Evolutionary conservation across 2,888 invertebrate species (phyloP), one percentile per base, ranked within the genome.

Genomic region (Eremobia ochroleuca): DNA sequence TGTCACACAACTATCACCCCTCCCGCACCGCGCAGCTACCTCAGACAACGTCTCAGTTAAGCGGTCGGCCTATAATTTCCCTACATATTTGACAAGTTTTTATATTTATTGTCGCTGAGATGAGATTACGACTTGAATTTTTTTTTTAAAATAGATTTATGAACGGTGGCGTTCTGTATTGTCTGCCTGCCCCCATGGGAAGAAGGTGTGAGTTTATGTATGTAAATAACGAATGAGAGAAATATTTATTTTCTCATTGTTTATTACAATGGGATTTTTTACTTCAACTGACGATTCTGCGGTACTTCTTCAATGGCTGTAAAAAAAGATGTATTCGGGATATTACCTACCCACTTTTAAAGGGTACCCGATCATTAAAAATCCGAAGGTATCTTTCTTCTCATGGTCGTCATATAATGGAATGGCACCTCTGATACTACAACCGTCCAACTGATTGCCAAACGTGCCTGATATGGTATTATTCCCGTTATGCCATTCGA

Each of bases 401-500:
- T 21, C 34, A 4, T 21, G 4, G 21, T 61, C 11, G 21, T 4
- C 61, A 61, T 61, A 34, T 34, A 61, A 61, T 34, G 9, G 31
- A 34, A 34, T 62, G 34, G 21, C 25, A 52, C n/a, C 13, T 65
- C 37, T 40, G 31, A 31, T 49, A 13, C 11, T 6, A 64, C 13
- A 64, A 55, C 31, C 31, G 18, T n/a, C 31, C n/a, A 61, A 58
- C 11, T 2, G n/a, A 76, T 52, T 34, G 5, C 4, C 15, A 58
- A 58, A 34, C 0, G 0, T 52, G 8, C 18, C 59, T 3, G 13
- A 61, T 28, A 81, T 59, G 65, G 46, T 25, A 40, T 66, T 61
- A 66, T 40, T 58, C 59, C 80, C 65, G 82, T 62, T 81, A 80
- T 28, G 21, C 18, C 4, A 31, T 81, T 28, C 25, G 4, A 70